A percentile compares a stretch with the other conserved stretches of the same genome.
These are phyloP conservation scores for Varecia variegata DNA, from an alignment of 2,797 vertebrate species.

Conservation along the genomic window DNA sequence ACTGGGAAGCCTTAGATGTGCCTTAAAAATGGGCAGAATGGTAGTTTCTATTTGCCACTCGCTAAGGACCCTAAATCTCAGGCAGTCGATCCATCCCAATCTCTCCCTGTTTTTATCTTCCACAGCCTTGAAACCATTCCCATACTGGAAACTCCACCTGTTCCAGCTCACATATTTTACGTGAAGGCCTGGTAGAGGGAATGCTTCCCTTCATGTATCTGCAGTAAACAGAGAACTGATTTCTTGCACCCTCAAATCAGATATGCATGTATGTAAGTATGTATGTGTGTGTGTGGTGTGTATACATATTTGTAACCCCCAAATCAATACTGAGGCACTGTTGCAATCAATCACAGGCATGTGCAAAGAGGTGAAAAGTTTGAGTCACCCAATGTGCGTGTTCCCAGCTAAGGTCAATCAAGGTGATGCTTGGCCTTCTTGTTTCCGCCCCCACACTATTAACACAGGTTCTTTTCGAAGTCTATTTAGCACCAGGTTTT, in stretches of 20 bases:
- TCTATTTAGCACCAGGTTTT: not conserved
- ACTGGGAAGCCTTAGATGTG: not conserved
- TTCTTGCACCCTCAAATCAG: not conserved
- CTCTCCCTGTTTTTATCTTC: not conserved
- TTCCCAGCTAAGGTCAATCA: not conserved
- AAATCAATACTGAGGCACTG: not conserved
- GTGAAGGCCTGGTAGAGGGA: not conserved
- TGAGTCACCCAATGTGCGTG: rapidly evolving
- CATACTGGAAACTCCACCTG: not conserved
- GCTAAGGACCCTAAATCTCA: not conserved
- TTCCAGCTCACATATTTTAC: not conserved
- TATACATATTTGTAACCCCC: not conserved
- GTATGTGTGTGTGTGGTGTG: not conserved
- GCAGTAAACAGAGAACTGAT: not conserved
- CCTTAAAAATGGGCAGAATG: not conserved
- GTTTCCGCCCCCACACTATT: not conserved
- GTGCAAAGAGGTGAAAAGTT: rapidly evolving
- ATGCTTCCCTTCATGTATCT: not conserved
- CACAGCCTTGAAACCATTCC: not conserved
- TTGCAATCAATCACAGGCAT: not conserved
- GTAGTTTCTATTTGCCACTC: not conserved
- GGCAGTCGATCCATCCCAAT: not conserved
- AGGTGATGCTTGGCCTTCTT: not conserved
- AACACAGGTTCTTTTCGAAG: not conserved
- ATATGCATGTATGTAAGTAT: not conserved